phyloP scores from a whole-genome alignment of 2,797 vertebrate genomes.

The Clamator glandarius region DNA sequence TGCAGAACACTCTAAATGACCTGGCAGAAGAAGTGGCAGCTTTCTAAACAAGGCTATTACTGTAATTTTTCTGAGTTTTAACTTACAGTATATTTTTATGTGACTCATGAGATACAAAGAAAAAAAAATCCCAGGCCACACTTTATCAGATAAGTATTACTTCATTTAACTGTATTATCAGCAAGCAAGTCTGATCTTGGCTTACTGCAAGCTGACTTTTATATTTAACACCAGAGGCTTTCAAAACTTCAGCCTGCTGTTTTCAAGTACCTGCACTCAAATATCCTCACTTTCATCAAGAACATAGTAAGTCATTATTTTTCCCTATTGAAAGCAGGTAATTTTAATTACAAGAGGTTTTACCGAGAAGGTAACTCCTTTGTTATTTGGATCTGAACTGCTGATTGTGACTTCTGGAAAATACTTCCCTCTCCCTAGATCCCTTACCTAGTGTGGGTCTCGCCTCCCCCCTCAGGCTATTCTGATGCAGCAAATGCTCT shows the following conservation, averaged over 20 bases:
- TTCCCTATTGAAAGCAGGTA: neutral
- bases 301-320: neutral
- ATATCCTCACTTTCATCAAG: neutral
- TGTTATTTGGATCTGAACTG: neutral
- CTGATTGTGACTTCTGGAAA: neutral
- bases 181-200: slow-evolving; percentile 8
- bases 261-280: neutral
- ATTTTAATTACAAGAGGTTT: neutral
- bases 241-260: neutral
- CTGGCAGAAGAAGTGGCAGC: slow-evolving; percentile 24
- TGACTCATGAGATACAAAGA: neutral
- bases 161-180: slow-evolving; percentile 20
- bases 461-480: neutral
- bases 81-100: slow-evolving; percentile 12
- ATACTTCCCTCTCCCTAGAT: neutral
- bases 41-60: slow-evolving; percentile 20
- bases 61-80: slow-evolving; percentile 20
- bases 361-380: neutral
- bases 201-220: slow-evolving; percentile 13
- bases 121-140: neutral
- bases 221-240: neutral
- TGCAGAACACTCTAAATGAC: neutral
- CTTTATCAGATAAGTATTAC: slow-evolving; percentile 34
- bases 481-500: neutral
- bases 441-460: neutral